A percentile compares a stretch with the other conserved stretches of the same genome.
These are phyloP conservation scores for Lepidurus couesii DNA, from an alignment of 1,140 invertebrate genomes.

Conservation along the genomic window DNA sequence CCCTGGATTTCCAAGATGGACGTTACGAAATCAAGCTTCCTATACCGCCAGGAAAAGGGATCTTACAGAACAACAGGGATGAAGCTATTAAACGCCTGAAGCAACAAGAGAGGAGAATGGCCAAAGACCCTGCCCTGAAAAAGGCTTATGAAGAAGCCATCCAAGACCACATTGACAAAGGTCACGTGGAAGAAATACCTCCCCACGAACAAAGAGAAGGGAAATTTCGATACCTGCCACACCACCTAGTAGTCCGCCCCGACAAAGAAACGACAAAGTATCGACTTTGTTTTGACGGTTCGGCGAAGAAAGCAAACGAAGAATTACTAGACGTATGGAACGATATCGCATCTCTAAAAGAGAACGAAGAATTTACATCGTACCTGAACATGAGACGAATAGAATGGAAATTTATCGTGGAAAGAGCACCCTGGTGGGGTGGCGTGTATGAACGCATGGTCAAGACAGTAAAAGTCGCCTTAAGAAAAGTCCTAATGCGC, in stretches of 20 bases:
- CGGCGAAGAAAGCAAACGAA: neutral
- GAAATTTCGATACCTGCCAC: slow-evolving; percentile 25
- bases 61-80: slow-evolving; percentile 26
- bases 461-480: slow-evolving; percentile 33
- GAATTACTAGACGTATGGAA: slow-evolving; percentile 15
- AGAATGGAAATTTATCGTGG: slow-evolving; percentile 38
- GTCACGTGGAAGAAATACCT: slow-evolving; percentile 22
- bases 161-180: slow-evolving; percentile 25
- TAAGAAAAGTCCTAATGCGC: slow-evolving; percentile 35
- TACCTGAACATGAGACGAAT: slow-evolving; percentile 35
- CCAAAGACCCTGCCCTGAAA: neutral
- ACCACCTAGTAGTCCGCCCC: slow-evolving; percentile 24
- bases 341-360: neutral
- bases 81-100: slow-evolving; percentile 11
- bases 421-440: slow-evolving; percentile 31
- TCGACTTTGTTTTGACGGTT: slow-evolving; percentile 13
- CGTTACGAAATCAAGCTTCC: neutral
- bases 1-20: neutral
- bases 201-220: slow-evolving; percentile 23
- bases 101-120: slow-evolving; percentile 2
- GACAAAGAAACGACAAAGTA: slow-evolving; percentile 2
- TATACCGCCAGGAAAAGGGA: neutral
- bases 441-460: slow-evolving; percentile 31
- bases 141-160: slow-evolving; percentile 25
- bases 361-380: neutral